Evolutionary conservation across 2,888 invertebrate species (phyloP), one percentile per base, ranked within the genome.

Genomic region (Noctua janthina): DNA sequence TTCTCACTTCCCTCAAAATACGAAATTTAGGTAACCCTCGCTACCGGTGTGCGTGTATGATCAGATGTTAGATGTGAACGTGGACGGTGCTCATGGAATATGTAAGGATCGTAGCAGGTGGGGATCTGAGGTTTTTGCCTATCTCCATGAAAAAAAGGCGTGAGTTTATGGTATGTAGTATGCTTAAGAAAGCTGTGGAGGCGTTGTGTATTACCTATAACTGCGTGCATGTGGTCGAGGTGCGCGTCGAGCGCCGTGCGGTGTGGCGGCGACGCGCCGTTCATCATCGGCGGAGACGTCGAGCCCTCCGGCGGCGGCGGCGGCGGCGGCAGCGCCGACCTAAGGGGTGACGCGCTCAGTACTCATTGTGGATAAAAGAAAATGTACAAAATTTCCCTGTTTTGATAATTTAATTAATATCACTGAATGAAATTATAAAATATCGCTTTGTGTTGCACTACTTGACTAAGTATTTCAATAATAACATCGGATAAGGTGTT

Each of bases 231-330:
- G 90, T 96, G 96, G 87, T 97, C 96, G 23, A 97, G 93, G 74
- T 97, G 98, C 92, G 93, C 97, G 95, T 93, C 98, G 94, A 92
- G 98, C 95, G 89, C 98, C 97, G 90, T 98, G 98, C 90, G 98
- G 96, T 92, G 97, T 97, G 89, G 98, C 97, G 91, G 98, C 97
- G 89, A 98, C 96, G 90, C 98, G 92, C 95, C 96, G 91, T 95
- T 96, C 89, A 93, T 79, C 85, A 95, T 89, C 46, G 95, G 93
- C 51, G 95, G 95, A 3, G 96, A 94, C n/a, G 93, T 91, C 46
- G 93, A 81, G 80, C 94, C 94, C 74, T 95, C 96, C 1, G 97
- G 97, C 75, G 97, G 97, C 78, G 97, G 97, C 80, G 98, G 97
- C 68, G 97, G 97, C 68, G 98, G 97, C n/a, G 97, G 97, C 83